Evolutionary conservation across 1,140 invertebrate species (phyloP).

Genomic region (Drepana arcuata): DNA sequence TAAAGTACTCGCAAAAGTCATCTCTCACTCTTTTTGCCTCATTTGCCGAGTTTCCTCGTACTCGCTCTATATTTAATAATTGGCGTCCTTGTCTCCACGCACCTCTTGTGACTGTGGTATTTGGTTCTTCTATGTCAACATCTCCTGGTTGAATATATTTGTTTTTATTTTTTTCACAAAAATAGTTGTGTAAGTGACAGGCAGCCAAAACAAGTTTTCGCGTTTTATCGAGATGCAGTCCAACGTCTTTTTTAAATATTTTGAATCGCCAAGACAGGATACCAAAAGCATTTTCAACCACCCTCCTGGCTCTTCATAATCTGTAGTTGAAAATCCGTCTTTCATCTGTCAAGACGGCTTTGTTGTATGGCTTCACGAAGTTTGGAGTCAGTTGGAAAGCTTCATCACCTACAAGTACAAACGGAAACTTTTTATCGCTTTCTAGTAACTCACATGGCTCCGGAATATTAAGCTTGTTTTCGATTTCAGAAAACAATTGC

Average conservation of each 20-base stretch:
- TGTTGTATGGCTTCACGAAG: conserved; percentile 2
- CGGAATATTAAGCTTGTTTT: conserved; percentile 7
- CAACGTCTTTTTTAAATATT: background rate
- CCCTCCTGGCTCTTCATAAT: background rate
- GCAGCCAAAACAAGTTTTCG: conserved; percentile 3
- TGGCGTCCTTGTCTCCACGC: conserved; percentile 3
- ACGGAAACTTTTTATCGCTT: conserved; percentile 6
- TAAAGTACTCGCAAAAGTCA: conserved; percentile 5
- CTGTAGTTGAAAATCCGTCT: conserved; percentile 1
- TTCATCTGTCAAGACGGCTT: background rate
- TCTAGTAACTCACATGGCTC: conserved; percentile 1
- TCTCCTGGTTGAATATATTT: conserved; percentile 2
- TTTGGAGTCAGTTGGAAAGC: conserved; percentile 8
- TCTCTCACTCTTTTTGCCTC: conserved; percentile 1
- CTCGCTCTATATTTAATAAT: conserved; percentile 1
- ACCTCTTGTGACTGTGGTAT: conserved; percentile 5
- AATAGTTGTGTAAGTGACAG: conserved; percentile 4
- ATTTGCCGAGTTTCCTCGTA: background rate
- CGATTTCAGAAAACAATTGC: conserved; percentile 5
- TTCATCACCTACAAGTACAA: conserved; percentile 12
- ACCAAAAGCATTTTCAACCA: too few species aligned
- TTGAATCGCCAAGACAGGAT: conserved; percentile 1
- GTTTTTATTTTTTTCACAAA: conserved; percentile 2
- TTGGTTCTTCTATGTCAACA: conserved; percentile 1
- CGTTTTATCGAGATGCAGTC: background rate